Evolutionary conservation across 2,797 vertebrate genomes (phyloP).

Genomic region (Thaleichthys pacificus): DNA sequence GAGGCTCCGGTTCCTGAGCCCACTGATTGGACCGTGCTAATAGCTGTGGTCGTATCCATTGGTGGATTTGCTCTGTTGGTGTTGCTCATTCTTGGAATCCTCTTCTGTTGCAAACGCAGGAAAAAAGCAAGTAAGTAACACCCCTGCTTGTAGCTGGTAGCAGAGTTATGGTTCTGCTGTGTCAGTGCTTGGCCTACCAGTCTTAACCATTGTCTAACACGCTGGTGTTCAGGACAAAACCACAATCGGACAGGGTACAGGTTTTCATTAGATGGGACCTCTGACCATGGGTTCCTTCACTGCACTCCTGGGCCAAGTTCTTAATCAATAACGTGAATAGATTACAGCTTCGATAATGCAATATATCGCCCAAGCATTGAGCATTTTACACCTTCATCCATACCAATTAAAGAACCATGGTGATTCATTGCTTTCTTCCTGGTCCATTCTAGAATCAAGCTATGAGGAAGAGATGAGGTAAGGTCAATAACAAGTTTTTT

Average conservation of each 20-base stretch:
- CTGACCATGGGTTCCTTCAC: neutral
- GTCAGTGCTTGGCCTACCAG: neutral
- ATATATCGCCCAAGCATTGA: neutral
- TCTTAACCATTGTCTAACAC: neutral
- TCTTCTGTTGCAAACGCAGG: slow-evolving; percentile 66
- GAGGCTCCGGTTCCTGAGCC: slow-evolving; percentile 43
- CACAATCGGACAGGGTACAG: neutral
- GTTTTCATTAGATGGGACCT: neutral
- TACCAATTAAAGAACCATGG: neutral
- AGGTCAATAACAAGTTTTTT: slow-evolving; percentile 10
- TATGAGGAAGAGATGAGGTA: slow-evolving; percentile 70
- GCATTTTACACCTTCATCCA: neutral
- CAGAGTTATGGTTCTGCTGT: neutral
- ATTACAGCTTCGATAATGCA: neutral
- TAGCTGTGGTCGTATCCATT: slow-evolving; percentile 68
- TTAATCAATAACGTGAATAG: neutral
- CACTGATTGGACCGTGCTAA: slow-evolving; percentile 70
- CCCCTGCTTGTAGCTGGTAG: neutral
- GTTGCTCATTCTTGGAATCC: slow-evolving; percentile 65
- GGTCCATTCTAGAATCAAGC: slow-evolving; percentile 57
- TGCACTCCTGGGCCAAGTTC: neutral
- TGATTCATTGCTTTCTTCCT: neutral
- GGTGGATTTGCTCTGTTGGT: slow-evolving; percentile 63
- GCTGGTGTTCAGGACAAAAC: neutral
- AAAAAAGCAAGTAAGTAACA: slow-evolving; percentile 63